Base-by-base conservation (phyloP, 2,888 invertebrate species). In the Encarsia formosa region DNA sequence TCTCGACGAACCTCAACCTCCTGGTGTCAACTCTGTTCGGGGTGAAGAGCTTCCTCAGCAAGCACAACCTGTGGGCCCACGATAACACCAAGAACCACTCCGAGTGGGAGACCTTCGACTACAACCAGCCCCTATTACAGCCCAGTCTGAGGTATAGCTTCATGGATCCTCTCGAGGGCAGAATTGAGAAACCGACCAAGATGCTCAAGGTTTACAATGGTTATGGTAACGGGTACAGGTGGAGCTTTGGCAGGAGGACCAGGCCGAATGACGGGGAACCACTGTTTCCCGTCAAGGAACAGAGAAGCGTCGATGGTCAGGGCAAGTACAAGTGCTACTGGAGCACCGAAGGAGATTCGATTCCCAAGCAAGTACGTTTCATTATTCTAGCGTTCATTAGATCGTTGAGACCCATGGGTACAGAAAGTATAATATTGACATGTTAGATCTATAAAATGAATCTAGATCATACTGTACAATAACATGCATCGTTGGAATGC, bases 1-100 rank as follows among this genome's bases (percentile, higher is more conserved):
- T 71, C 6, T 58, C 66, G 11, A 64, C 71, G 39, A 73, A 70
- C 42, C 32, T 71, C 5, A 68, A 69, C 26, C 62, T 71, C 1
- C 23, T 70, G 13, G 56, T 70, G 23, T 64, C 70, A 1, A 54
- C 59, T 16, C 24, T 68, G 5, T 50, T 68, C 32, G 65, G 65
- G 29, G 32, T 70, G 5, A 67, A 59, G 47, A 65, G 61, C 20
- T 54, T 59, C 18, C 59, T 65, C 19, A 52, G 58, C 8, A 45
- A 52, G 2, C 56, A 60, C 20, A 47, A 47, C 2, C 47, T 54
- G 2, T 54, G 54, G 50, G 35, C 50, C 1, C 41, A 43, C 22
- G 50, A 52, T 4, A 8, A 52, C 52, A 37, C 2, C 23, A 19
- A 53, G 47, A 31, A n/a, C 1, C 42, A 49, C 9, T 42, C 49